A percentile compares a stretch with the other conserved stretches of the same genome.
These are phyloP conservation scores for Acanthochromis polyacanthus DNA, from an alignment of 2,113 vertebrate genomes.

Conservation along the genomic window DNA sequence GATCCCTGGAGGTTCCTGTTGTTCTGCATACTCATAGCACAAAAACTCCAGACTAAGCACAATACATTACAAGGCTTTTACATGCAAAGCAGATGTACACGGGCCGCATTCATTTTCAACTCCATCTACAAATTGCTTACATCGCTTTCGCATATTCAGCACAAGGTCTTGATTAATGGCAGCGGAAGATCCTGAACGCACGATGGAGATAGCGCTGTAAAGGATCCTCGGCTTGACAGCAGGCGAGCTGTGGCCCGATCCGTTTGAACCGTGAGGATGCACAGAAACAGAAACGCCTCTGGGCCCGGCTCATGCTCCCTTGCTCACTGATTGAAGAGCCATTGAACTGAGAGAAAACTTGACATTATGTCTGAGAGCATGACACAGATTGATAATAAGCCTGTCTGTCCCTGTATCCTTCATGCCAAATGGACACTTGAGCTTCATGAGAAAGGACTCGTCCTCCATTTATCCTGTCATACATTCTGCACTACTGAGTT, in stretches of 20 bases:
- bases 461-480: background rate
- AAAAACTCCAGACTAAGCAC: constrained; percentile 59
- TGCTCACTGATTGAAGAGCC: constrained; percentile 33
- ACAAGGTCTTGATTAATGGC: constrained; percentile 31
- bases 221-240: constrained; percentile 11
- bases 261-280: constrained; percentile 5
- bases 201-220: constrained; percentile 1
- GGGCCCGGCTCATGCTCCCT: constrained; percentile 42
- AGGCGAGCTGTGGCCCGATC: constrained; percentile 6
- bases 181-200: background rate
- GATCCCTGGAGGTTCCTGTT: constrained; percentile 33
- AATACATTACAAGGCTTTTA: constrained; percentile 28
- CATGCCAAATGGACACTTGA: constrained; percentile 5
- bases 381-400: constrained; percentile 60
- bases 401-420: constrained; percentile 21
- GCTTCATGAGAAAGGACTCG: background rate
- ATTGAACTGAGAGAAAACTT: constrained; percentile 48
- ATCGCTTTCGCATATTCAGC: constrained; percentile 32
- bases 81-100: constrained; percentile 43
- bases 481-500: background rate
- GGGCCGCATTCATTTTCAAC: constrained; percentile 44
- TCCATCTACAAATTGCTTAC: constrained; percentile 50
- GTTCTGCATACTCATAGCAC: constrained; percentile 43
- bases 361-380: constrained; percentile 53
- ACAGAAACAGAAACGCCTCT: constrained; percentile 9